Base-by-base conservation (phyloP, 2,113 vertebrate genomes). In the Oenanthe melanoleuca region DNA sequence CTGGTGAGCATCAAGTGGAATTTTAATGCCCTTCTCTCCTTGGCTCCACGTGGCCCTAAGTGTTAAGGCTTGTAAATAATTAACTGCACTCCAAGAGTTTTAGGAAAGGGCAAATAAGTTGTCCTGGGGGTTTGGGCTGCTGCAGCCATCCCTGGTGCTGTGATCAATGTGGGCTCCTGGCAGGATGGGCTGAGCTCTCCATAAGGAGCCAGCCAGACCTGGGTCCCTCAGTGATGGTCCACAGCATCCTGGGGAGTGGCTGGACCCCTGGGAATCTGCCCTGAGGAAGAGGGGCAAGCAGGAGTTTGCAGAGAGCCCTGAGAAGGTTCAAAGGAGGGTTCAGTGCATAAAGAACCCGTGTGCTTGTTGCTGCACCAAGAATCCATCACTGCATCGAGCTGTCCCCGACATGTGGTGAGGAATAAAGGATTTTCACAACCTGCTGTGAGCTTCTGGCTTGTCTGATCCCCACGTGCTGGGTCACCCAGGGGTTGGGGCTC, bases 1-100 rank as follows among this genome's bases (percentile, higher is more conserved):
- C 82, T 93, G 93, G 96, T 85, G 82, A 96, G 85, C 91, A 95
- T 93, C 96, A 96, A 97, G 97, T 89, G 79, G 94, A 87, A 97
- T 95, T 94, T 92, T 94, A 95, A 94, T 81, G 80, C 71, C 75
- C 45, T 81, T 75, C 96, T 47, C 34, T 63, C 66, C 91, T 73
- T 52, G 56, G 86, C 64, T 85, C 80, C n/a, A 12, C 25, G 44
- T 74, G 66, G 84, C 80, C 4, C 0, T 33, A 75, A 80, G 45
- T 50, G 59, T 86, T 89, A 77, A 89, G 81, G 77, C 80, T 95
- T 59, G 65, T 81, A 59, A 95, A 88, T 91, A 92, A 96, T 92
- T 93, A 81, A 95, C 81, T 49, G 61, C 25, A 22, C 40, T 45
- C 70, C 34, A 6, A 83, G 81, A 75, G 81, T 73, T 94, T 66